Evolutionary conservation across 2,888 invertebrate species (phyloP).

Genomic region (Papilio elwesi): DNA sequence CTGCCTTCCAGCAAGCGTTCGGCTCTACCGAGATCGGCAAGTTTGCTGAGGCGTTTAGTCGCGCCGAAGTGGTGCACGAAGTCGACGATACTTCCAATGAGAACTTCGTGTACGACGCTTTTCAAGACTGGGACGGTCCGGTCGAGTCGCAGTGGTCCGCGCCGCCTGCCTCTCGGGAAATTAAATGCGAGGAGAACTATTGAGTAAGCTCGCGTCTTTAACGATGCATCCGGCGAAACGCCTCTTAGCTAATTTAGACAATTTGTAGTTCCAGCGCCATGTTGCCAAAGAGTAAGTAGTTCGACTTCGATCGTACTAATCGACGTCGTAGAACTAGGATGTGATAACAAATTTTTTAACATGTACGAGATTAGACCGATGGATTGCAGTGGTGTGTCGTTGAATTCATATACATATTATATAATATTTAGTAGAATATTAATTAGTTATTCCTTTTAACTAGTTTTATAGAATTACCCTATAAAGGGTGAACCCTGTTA

Average conservation of each 20-base stretch:
- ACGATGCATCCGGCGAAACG: slow-evolving; percentile 69
- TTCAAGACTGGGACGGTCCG: slow-evolving; percentile 74
- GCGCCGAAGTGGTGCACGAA: slow-evolving; percentile 80
- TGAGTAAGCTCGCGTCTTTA: slow-evolving; percentile 60
- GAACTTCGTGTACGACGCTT: slow-evolving; percentile 71
- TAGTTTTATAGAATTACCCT: slow-evolving; percentile 73
- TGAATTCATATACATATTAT: slow-evolving; percentile 68
- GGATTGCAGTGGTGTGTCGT: slow-evolving; percentile 78
- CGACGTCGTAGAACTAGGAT: slow-evolving; percentile 76
- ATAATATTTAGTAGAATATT: slow-evolving; percentile 50
- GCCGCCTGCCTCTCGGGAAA: slow-evolving; percentile 69
- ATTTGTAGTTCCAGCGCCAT: slow-evolving; percentile 80
- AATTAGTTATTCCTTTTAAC: slow-evolving; percentile 59
- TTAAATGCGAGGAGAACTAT: slow-evolving; percentile 80
- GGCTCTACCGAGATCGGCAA: slow-evolving; percentile 94
- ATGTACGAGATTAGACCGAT: slow-evolving; percentile 68
- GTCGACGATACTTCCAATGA: slow-evolving; percentile 68
- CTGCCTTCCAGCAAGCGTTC: slow-evolving; percentile 93
- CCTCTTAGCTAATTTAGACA: slow-evolving; percentile 75
- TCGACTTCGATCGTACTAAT: slow-evolving; percentile 62
- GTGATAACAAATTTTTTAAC: slow-evolving; percentile 76
- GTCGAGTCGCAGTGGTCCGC: slow-evolving; percentile 73
- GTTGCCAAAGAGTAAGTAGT: slow-evolving; percentile 80
- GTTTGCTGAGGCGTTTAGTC: slow-evolving; percentile 89
- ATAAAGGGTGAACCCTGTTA: slow-evolving; percentile 62